Base-by-base conservation (phyloP, 2,888 invertebrate genomes). In the Lasioglossum morio region DNA sequence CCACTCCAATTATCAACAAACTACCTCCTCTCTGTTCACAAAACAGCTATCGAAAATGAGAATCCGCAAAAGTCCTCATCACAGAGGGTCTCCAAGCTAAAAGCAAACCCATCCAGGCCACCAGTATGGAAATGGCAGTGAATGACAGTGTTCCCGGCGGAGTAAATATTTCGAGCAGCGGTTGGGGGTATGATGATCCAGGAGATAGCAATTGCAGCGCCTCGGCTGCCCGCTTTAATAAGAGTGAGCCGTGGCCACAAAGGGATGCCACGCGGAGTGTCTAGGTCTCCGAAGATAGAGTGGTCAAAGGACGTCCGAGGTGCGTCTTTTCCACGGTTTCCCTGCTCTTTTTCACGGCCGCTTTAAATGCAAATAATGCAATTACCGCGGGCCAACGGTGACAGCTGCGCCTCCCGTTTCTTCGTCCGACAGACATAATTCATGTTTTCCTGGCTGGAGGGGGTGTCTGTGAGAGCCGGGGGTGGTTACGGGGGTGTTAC, bases 361-460 rank as follows among this genome's bases (percentile, higher is more conserved):
- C 81, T 91, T 87, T 91, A 89, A 87, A 91, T 91, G 90, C 91
- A 91, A 91, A 91, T 91, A 91, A 89, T 79, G 85, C 90, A 86
- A 91, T 91, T 91, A 91, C 86, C 77, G 73, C 69, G 77, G 79
- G 66, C 72, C 57, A 72, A 30, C 79, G 84, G 88, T 81, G 90
- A 91, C 91, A 91, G 91, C 85, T 85, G 90, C 86, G 90, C 34
- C 73, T 40, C 48, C 48, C 91, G 83, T 69, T 88, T 78, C 87
- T 88, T 91, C 86, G 84, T 57, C 84, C 86, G 80, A 76, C 76
- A 37, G 48, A 77, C 90, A 91, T 91, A 91, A 91, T 90, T 91
- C 91, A 91, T 86, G 79, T 85, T 80, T 57, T 70, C 70, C 72
- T 37, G n/a, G 3, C 53, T n/a, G 10, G 57, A 23, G n/a, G n/a